Percentiles rank a stretch among this genome's conserved stretches.
Conservation (phyloP, 92 coral and sea anemone genomes). For the Phymanthus crucifer region DNA sequence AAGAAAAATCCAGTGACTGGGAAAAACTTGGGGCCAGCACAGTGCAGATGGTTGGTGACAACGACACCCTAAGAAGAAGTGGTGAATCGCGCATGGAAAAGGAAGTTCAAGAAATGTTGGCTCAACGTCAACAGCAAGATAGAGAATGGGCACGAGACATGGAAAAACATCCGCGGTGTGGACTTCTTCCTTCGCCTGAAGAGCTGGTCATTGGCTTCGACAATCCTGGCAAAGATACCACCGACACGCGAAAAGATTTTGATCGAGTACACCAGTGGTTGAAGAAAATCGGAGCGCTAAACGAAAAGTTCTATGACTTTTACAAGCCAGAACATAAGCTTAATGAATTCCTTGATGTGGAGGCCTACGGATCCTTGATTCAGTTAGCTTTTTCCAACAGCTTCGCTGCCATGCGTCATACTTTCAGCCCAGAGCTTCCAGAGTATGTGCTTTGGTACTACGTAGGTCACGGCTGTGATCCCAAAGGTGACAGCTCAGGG, state of each 20-base stretch:
- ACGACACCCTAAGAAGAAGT: no score
- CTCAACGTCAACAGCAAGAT: neutral
- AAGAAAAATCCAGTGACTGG: no score
- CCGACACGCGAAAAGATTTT: conserved; percentile 16
- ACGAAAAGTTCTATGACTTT: neutral
- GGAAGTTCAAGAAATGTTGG: neutral
- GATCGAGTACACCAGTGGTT: neutral
- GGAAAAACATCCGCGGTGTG: conserved; percentile 45
- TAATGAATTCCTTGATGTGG: neutral
- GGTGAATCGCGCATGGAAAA: neutral
- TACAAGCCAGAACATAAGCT: neutral
- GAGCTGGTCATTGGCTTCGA: conserved; percentile 7
- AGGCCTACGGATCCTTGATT: neutral
- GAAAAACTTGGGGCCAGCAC: no score
- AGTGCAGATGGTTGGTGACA: no score
- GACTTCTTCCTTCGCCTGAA: conserved; percentile 58
- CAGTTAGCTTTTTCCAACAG: conserved; percentile 11
- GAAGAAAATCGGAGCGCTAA: neutral
- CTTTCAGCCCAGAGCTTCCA: conserved; percentile 24
- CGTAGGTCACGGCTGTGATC: conserved; percentile 62
- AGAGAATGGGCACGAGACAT: conserved; percentile 3
- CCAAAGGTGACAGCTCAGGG: conserved; percentile 2
- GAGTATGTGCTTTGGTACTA: conserved; percentile 63
- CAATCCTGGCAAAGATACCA: neutral
- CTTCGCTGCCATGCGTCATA: conserved; percentile 52